These are phyloP conservation scores for Nipponacmea schrenckii DNA, from an alignment of 2,888 invertebrate species.

Conservation along the genomic window DNA sequence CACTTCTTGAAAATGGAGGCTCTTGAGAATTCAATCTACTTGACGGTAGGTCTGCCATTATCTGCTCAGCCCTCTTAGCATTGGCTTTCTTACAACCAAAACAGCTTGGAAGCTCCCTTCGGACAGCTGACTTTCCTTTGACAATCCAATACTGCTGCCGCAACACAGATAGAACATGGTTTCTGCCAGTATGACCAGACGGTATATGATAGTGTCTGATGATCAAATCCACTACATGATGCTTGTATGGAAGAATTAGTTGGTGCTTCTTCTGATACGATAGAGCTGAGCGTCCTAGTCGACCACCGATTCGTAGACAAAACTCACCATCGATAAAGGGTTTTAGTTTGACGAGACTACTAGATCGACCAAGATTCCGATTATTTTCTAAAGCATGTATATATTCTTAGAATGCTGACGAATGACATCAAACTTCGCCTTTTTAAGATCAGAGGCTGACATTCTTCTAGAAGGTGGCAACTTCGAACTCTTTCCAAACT, in stretches of 20 bases:
- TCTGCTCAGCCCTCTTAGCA: not conserved
- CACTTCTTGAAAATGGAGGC: constrained; percentile 19
- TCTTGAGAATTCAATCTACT: not conserved
- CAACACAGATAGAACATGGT: constrained; percentile 8
- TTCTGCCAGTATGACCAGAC: not conserved
- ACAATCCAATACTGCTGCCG: constrained; percentile 12
- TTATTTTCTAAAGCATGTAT: too few relatives aligned
- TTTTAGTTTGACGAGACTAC: not conserved
- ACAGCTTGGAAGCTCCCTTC: not conserved
- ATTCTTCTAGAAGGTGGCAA: too few relatives aligned
- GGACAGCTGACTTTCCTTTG: not conserved
- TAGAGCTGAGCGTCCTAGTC: not conserved
- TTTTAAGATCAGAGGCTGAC: not conserved
- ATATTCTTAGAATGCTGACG: too few relatives aligned
- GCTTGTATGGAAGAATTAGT: constrained; percentile 4
- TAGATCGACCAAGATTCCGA: too few relatives aligned
- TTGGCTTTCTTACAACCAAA: constrained; percentile 5
- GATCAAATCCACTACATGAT: constrained; percentile 1
- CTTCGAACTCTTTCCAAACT: not conserved
- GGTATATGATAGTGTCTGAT: not conserved
- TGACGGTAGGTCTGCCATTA: not conserved
- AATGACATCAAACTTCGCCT: not conserved
- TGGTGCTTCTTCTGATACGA: constrained; percentile 1
- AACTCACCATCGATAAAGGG: not conserved
- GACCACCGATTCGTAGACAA: not conserved